These are phyloP conservation scores for Puntigrus tetrazona DNA, from an alignment of 2,113 vertebrate species.

Conservation along the genomic window DNA sequence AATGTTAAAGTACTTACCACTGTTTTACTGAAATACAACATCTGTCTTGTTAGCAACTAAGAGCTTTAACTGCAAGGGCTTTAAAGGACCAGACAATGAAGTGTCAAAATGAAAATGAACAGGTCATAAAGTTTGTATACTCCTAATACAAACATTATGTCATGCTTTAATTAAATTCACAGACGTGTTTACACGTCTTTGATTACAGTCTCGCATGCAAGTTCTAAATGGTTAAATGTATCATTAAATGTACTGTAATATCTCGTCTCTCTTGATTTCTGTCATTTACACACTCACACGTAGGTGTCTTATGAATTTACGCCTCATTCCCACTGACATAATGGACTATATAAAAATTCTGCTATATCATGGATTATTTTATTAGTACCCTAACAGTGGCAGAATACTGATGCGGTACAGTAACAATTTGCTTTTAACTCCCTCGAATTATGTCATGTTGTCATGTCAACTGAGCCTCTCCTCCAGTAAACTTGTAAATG, in stretches of 20 bases:
- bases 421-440: slow-evolving; percentile 13
- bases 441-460: neutral
- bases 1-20: neutral
- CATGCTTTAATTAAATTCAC: slow-evolving; percentile 8
- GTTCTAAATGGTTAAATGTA: neutral
- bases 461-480: neutral
- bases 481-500: slow-evolving; percentile 31
- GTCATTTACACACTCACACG: neutral
- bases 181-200: neutral
- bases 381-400: neutral
- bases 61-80: neutral
- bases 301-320: neutral
- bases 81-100: neutral
- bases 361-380: neutral
- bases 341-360: neutral
- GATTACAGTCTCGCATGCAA: neutral
- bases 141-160: slow-evolving; percentile 21
- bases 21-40: slow-evolving; percentile 6
- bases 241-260: neutral
- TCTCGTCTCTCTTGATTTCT: neutral
- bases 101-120: slow-evolving; percentile 25
- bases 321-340: neutral
- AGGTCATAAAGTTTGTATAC: slow-evolving; percentile 18
- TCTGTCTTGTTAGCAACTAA: slow-evolving; percentile 5
- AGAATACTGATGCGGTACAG: neutral